These are phyloP conservation scores for Takifugu ocellatus DNA, from an alignment of 2,797 vertebrate genomes.

Conservation along the genomic window DNA sequence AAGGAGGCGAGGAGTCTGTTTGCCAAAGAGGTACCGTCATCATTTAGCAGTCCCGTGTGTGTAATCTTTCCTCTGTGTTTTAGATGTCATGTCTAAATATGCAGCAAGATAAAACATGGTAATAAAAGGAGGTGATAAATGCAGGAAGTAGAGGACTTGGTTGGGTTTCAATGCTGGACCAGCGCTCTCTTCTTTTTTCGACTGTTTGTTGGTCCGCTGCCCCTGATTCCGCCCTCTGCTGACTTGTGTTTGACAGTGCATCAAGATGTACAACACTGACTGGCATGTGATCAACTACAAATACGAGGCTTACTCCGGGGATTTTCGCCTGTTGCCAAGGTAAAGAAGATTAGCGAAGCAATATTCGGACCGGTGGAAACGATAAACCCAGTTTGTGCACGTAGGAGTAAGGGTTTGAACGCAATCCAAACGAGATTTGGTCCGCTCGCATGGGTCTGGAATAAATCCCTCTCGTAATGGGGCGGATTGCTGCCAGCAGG, in stretches of 20 bases:
- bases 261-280: constrained; percentile 94
- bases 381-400: constrained; percentile 2
- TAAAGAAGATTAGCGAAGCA: constrained; percentile 61
- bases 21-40: constrained; percentile 86
- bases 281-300: constrained; percentile 96
- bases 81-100: not conserved
- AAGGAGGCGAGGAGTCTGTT: constrained; percentile 90
- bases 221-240: constrained; percentile 45
- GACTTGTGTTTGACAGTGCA: constrained; percentile 84
- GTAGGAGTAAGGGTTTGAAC: not conserved
- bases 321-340: constrained; percentile 95
- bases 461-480: constrained; percentile 5
- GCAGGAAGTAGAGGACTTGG: not conserved
- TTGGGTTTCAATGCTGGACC: not conserved
- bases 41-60: not conserved
- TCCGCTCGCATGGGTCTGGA: constrained; percentile 7
- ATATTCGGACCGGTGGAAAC: not conserved
- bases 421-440: constrained; percentile 12
- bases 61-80: not conserved
- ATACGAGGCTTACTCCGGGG: constrained; percentile 94
- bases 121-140: not conserved
- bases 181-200: not conserved
- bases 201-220: constrained; percentile 19
- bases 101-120: not conserved
- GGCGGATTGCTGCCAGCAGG: constrained; percentile 18